Percentiles rank a stretch among this genome's conserved stretches.
Evolutionary conservation across 2,888 invertebrate genomes (phyloP).

Genomic region (Drosophila anomelani): DNA sequence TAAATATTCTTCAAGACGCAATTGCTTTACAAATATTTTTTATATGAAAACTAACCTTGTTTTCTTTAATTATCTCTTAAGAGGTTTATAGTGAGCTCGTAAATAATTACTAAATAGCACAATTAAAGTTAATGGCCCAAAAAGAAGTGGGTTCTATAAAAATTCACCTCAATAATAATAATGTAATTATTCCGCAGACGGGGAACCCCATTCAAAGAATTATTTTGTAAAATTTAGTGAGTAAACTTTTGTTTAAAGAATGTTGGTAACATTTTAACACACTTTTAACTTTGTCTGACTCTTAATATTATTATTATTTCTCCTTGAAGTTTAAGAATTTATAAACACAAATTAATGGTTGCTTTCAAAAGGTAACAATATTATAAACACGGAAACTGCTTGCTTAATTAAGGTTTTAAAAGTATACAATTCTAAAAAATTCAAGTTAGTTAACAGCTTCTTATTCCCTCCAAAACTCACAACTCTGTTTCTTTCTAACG

Average conservation of each 20-base stretch:
- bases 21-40: background rate
- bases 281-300: background rate
- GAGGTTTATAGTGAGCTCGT: background rate
- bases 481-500: no score
- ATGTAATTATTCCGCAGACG: background rate
- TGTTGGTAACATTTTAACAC: no score
- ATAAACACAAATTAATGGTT: background rate
- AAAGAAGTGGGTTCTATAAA: conserved; percentile 13
- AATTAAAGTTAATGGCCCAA: conserved; percentile 6
- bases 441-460: no score
- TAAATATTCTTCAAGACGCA: no score
- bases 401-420: no score
- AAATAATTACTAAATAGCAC: background rate
- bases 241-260: background rate
- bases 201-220: background rate
- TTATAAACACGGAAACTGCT: no score
- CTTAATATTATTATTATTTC: background rate
- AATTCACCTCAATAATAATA: background rate
- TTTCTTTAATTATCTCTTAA: background rate
- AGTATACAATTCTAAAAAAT: no score
- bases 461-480: no score
- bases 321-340: background rate
- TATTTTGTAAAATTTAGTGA: background rate
- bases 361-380: no score
- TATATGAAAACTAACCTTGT: background rate